Conservation (phyloP, 2,888 invertebrate species). For the Phymatocera aterrima region DNA sequence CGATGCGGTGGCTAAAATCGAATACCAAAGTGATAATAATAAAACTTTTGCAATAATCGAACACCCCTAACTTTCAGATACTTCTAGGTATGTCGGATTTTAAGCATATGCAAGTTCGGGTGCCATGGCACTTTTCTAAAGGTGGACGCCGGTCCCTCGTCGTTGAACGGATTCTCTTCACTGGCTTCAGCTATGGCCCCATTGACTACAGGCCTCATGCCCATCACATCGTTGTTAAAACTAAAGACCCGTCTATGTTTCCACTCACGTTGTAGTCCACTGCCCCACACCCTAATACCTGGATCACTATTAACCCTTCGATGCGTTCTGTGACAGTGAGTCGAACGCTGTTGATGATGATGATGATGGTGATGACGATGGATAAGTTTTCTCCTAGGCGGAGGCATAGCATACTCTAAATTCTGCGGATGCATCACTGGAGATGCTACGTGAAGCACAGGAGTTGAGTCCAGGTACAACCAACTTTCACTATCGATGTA, state of each 20-base stretch:
- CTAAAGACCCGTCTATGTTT: constrained; percentile 63
- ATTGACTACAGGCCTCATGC: constrained; percentile 49
- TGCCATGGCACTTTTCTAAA: constrained; percentile 76
- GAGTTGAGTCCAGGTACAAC: constrained; percentile 65
- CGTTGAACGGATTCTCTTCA: constrained; percentile 55
- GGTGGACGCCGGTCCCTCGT: constrained; percentile 63
- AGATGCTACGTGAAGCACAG: constrained; percentile 55
- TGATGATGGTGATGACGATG: constrained; percentile 55
- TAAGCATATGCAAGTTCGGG: constrained; percentile 74
- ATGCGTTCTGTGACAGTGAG: constrained; percentile 53
- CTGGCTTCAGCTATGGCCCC: constrained; percentile 53
- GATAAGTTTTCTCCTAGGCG: constrained; percentile 57
- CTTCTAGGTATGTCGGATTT: constrained; percentile 66
- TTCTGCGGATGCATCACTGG: constrained; percentile 53
- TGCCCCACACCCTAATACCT: constrained; percentile 55
- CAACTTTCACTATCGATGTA: constrained; percentile 67
- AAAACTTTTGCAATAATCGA: constrained; percentile 51
- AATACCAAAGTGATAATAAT: constrained; percentile 35
- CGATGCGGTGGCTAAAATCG: constrained; percentile 18
- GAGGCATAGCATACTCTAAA: constrained; percentile 60
- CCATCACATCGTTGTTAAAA: constrained; percentile 56
- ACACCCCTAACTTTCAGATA: constrained; percentile 35
- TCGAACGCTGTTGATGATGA: constrained; percentile 50
- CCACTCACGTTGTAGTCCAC: constrained; percentile 37
- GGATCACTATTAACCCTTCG: constrained; percentile 65